Evolutionary conservation across 2,888 invertebrate genomes (phyloP).

Genomic region (Gortyna flavago): DNA sequence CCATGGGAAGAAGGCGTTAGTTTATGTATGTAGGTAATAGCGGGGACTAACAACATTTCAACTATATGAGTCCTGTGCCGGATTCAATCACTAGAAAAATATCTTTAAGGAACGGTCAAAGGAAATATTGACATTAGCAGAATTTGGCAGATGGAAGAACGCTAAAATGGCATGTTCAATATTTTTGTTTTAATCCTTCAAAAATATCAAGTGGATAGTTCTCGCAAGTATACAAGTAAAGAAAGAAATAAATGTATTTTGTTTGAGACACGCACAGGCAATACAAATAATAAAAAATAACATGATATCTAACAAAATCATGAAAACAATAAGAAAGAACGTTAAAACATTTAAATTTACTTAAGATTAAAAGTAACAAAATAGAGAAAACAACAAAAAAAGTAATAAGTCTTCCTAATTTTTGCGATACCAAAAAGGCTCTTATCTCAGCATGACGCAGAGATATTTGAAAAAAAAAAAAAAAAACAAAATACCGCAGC

Average conservation of each 20-base stretch:
- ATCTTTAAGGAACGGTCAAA: neutral
- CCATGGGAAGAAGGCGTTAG: neutral
- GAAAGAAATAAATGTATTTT: too few relatives aligned
- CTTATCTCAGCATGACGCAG: too few relatives aligned
- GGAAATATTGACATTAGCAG: neutral
- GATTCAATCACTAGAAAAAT: neutral
- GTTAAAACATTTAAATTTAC: too few relatives aligned
- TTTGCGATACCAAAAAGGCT: too few relatives aligned
- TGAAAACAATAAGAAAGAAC: too few relatives aligned
- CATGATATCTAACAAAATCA: too few relatives aligned
- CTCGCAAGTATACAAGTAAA: neutral
- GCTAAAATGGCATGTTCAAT: neutral
- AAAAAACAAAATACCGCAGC: neutral
- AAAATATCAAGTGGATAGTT: neutral
- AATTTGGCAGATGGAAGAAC: neutral
- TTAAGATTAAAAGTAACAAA: too few relatives aligned
- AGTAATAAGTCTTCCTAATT: too few relatives aligned
- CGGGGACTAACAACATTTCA: slow-evolving; percentile 23
- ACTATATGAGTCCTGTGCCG: neutral
- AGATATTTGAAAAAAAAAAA: neutral
- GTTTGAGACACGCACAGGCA: too few relatives aligned
- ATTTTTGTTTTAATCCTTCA: neutral
- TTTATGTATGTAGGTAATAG: slow-evolving; percentile 38
- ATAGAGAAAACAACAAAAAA: too few relatives aligned
- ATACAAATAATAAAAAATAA: too few relatives aligned